phyloP scores from a whole-genome alignment of 2,113 vertebrate genomes.

The Myiagra hebetior region DNA sequence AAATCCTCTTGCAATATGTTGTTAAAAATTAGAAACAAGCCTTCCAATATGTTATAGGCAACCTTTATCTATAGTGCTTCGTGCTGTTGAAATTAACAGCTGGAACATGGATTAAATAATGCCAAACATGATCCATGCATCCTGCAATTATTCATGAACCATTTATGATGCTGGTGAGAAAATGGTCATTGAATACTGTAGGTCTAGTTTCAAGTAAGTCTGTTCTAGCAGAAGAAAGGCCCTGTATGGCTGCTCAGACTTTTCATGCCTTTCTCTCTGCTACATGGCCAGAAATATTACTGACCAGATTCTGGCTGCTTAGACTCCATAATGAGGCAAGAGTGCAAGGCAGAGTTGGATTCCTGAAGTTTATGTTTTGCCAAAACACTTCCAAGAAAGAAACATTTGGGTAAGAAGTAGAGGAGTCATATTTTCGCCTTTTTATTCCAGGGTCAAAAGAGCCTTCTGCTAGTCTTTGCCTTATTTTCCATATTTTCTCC shows the following conservation, averaged over 20 bases:
- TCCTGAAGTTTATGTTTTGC: neutral
- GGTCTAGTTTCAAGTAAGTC: neutral
- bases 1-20: neutral
- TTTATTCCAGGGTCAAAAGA: neutral
- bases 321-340: neutral
- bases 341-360: fast-evolving
- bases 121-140: neutral
- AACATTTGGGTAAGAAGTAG: neutral
- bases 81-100: neutral
- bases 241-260: neutral
- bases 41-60: neutral
- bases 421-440: neutral
- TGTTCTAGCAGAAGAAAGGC: neutral
- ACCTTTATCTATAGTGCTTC: neutral
- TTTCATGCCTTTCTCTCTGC: neutral
- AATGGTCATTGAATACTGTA: neutral
- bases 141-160: constrained; percentile 10
- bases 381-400: neutral
- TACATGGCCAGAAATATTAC: neutral
- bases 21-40: neutral
- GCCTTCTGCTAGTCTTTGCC: neutral
- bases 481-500: neutral
- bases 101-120: neutral
- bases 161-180: neutral
- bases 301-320: neutral